Conservation (phyloP, 2,797 vertebrate species). For the Eulemur rubriventer region DNA sequence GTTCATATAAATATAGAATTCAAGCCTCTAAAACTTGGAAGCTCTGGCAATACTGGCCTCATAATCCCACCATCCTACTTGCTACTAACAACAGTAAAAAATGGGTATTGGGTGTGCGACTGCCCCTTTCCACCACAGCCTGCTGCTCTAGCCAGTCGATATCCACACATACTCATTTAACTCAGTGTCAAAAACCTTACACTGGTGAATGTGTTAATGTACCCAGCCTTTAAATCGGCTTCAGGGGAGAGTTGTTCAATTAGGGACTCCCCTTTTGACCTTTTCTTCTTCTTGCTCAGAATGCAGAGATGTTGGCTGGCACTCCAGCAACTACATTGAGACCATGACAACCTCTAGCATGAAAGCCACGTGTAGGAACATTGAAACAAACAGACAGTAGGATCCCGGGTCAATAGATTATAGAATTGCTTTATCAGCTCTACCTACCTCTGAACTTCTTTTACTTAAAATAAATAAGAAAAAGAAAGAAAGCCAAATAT, state of each 20-base stretch:
- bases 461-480: not conserved
- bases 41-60: not conserved
- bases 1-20: constrained; percentile 18
- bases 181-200: not conserved
- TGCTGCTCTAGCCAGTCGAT: not conserved
- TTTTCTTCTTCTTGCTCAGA: not conserved
- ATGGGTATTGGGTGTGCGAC: not conserved
- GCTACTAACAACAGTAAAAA: not conserved
- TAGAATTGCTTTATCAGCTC: not conserved
- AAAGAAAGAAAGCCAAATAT: not conserved
- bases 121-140: not conserved
- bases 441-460: not conserved
- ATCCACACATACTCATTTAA: fast-evolving
- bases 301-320: not conserved
- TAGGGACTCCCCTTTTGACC: not conserved
- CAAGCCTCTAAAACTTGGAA: not conserved
- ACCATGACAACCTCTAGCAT: not conserved
- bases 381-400: not conserved
- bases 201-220: not conserved
- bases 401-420: not conserved
- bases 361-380: not conserved
- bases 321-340: not conserved
- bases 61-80: not conserved
- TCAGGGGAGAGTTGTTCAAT: not conserved
- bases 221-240: not conserved